Evolutionary conservation across 2,113 vertebrate species (phyloP).

Genomic region (Synodontis membranacea): DNA sequence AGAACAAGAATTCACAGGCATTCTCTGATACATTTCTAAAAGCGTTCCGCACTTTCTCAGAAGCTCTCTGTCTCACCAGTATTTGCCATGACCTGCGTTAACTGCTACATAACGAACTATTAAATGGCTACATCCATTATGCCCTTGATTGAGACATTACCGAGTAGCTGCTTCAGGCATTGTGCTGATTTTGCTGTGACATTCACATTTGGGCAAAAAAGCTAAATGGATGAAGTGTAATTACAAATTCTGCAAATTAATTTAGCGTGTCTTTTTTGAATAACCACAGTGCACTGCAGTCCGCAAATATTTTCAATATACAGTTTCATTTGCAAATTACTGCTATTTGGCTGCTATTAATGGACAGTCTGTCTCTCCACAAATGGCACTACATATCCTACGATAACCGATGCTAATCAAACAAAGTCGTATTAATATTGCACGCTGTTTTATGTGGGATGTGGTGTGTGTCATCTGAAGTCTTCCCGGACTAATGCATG

Average conservation of each 20-base stretch:
- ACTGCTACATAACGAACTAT: background rate
- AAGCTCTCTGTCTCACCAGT: background rate
- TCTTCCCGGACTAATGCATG: background rate
- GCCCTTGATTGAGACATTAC: background rate
- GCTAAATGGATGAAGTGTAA: background rate
- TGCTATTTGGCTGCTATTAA: slow-evolving; percentile 32
- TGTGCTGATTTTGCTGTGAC: background rate
- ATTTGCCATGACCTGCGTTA: background rate
- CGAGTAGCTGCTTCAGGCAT: background rate
- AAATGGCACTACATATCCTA: slow-evolving; percentile 11
- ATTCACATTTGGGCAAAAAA: slow-evolving; percentile 5
- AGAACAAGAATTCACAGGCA: background rate
- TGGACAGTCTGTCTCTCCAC: slow-evolving; percentile 17
- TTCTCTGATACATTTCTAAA: background rate
- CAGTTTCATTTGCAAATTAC: slow-evolving; percentile 6
- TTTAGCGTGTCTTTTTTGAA: background rate
- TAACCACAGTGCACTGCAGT: background rate
- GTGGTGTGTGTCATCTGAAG: background rate
- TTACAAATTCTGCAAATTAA: background rate
- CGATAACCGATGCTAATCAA: slow-evolving; percentile 21
- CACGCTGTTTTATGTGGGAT: background rate
- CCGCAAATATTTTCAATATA: slow-evolving; percentile 3
- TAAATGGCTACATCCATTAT: background rate
- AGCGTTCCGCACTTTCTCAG: background rate
- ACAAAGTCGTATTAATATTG: slow-evolving; percentile 10